Percentiles rank a stretch among this genome's conserved stretches.
These are phyloP conservation scores for Gracilinanus agilis DNA, from an alignment of 2,113 vertebrate genomes.

Conservation along the genomic window DNA sequence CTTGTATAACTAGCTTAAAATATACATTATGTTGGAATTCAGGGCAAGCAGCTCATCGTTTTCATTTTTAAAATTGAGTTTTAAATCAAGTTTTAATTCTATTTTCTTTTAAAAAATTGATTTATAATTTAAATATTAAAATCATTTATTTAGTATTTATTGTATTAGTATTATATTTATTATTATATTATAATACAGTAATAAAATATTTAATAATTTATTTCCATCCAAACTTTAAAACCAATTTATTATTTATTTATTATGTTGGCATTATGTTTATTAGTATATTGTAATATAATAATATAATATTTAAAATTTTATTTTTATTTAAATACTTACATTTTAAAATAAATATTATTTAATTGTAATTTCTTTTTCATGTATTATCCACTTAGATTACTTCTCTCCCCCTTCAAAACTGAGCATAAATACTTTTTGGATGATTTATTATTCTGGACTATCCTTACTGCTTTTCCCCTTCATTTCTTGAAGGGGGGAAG, in stretches of 20 bases:
- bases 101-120: conserved; percentile 36
- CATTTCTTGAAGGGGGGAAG: background rate
- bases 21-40: conserved; percentile 72
- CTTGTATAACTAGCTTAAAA: conserved; percentile 65
- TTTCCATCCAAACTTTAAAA: too few relatives aligned
- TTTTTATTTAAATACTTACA: too few relatives aligned
- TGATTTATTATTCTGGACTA: conserved; percentile 14
- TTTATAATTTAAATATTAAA: too few relatives aligned
- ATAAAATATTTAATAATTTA: too few relatives aligned
- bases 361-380: conserved; percentile 23
- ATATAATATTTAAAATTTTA: too few relatives aligned
- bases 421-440: background rate
- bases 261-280: too few relatives aligned
- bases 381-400: background rate
- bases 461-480: background rate
- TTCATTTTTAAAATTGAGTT: conserved; percentile 52
- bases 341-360: too few relatives aligned
- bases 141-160: too few relatives aligned
- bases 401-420: background rate
- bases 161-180: too few relatives aligned
- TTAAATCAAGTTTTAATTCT: conserved; percentile 45
- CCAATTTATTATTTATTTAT: too few relatives aligned
- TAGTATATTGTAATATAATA: too few relatives aligned
- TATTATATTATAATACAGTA: too few relatives aligned
- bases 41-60: conserved; percentile 60